Percentiles rank a stretch among this genome's conserved stretches.
These are phyloP conservation scores for Acanthurus leucopareius DNA, from an alignment of 2,797 vertebrate genomes.

Conservation along the genomic window DNA sequence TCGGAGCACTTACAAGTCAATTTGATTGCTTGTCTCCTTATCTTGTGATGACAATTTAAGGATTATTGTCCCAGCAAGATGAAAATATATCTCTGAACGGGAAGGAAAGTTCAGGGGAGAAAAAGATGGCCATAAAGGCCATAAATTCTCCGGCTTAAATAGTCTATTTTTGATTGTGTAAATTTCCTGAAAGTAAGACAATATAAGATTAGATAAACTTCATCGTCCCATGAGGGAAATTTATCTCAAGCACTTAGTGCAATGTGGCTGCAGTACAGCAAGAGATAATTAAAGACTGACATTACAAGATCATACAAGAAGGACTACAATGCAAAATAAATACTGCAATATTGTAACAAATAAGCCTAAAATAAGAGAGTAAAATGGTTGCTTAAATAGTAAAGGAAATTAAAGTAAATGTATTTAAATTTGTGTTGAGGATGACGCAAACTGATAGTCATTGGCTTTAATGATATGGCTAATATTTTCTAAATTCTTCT, in stretches of 20 bases:
- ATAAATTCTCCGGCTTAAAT: neutral
- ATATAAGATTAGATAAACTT: too few species aligned
- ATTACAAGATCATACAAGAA: too few species aligned
- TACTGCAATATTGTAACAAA: too few species aligned
- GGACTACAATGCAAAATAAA: too few species aligned
- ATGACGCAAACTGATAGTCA: neutral
- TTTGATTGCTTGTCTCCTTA: conserved; percentile 16
- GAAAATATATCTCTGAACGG: conserved; percentile 6
- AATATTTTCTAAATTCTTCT: conserved; percentile 7
- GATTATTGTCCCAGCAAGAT: conserved; percentile 18
- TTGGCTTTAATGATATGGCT: neutral
- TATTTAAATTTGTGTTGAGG: neutral
- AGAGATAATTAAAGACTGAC: too few species aligned
- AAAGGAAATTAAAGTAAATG: neutral
- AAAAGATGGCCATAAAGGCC: neutral
- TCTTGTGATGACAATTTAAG: neutral
- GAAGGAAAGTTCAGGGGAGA: neutral
- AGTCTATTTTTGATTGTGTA: too few species aligned
- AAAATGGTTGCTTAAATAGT: too few species aligned
- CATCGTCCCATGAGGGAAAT: too few species aligned
- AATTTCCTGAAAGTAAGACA: too few species aligned
- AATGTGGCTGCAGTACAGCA: too few species aligned
- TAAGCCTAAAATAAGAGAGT: too few species aligned
- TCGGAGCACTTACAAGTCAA: conserved; percentile 49
- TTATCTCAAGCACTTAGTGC: too few species aligned